Percentiles rank a stretch among this genome's conserved stretches.
phyloP scores from a whole-genome alignment of 1,140 invertebrate genomes.

The Megathymus violae region DNA sequence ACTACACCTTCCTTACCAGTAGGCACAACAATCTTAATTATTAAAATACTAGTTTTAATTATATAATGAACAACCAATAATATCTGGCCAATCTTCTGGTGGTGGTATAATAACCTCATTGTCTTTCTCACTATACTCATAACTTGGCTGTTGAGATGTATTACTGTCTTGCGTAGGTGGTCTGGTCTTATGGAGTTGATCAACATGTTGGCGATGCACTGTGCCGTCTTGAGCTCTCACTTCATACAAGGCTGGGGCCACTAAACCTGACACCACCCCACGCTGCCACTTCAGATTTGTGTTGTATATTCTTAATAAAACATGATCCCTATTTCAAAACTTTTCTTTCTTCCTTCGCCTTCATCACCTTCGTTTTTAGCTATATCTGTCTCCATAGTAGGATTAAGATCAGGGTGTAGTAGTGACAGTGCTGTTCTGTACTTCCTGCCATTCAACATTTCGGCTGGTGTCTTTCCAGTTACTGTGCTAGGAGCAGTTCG shows the following conservation, averaged over 20 bases:
- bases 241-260: conserved; percentile 14
- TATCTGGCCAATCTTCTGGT: too few species aligned
- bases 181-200: conserved; percentile 11
- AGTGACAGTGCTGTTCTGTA: conserved; percentile 21
- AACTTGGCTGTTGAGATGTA: background rate
- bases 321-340: too few species aligned
- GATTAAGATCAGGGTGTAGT: conserved; percentile 22
- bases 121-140: too few species aligned
- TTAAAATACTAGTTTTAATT: too few species aligned
- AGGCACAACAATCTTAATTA: too few species aligned
- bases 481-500: conserved; percentile 24
- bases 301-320: too few species aligned
- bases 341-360: conserved; percentile 1
- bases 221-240: conserved; percentile 1
- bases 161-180: background rate
- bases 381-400: background rate
- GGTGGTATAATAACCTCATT: too few species aligned
- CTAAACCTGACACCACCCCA: conserved; percentile 3
- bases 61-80: too few species aligned
- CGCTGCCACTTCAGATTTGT: conserved; percentile 17
- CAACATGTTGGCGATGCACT: conserved; percentile 1
- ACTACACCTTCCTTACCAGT: too few species aligned
- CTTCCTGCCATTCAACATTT: conserved; percentile 24
- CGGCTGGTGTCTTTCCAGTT: conserved; percentile 17
- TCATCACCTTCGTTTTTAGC: background rate